Conservation (phyloP, 2,888 invertebrate species). For the Phengaris alcon region DNA sequence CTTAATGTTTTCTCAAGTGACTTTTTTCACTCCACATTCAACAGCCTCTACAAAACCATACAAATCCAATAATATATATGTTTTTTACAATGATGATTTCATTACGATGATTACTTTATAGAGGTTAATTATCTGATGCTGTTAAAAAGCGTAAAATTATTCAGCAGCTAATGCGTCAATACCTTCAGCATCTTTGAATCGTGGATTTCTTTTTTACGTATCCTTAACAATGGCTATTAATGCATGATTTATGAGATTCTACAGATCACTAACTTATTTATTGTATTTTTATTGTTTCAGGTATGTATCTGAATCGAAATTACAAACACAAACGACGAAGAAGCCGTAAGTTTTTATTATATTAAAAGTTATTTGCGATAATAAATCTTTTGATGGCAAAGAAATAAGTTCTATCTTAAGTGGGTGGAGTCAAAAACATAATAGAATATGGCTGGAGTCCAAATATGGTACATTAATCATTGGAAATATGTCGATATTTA, state of each 20-base stretch:
- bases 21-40: slow-evolving; percentile 42
- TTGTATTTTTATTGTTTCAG: slow-evolving; percentile 52
- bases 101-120: not conserved
- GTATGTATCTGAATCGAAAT: slow-evolving; percentile 45
- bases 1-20: slow-evolving; percentile 47
- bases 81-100: not conserved
- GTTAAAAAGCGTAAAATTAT: not conserved
- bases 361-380: slow-evolving; percentile 11
- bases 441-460: slow-evolving; percentile 55
- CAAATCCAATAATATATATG: not conserved
- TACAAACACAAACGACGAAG: not conserved
- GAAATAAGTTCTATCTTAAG: slow-evolving; percentile 26
- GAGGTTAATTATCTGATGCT: not conserved
- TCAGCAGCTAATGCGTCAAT: not conserved
- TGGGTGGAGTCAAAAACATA: slow-evolving; percentile 38
- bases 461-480: slow-evolving; percentile 64
- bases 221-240: not conserved
- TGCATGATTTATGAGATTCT: slow-evolving; percentile 5
- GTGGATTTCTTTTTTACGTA: not conserved
- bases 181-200: not conserved
- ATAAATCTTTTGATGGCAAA: slow-evolving; percentile 17
- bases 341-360: slow-evolving; percentile 27
- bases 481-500: slow-evolving; percentile 34
- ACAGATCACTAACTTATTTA: slow-evolving; percentile 22
- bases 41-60: not conserved